Base-by-base conservation (phyloP, 1,140 invertebrate species). In the Oedothorax gibbosus region DNA sequence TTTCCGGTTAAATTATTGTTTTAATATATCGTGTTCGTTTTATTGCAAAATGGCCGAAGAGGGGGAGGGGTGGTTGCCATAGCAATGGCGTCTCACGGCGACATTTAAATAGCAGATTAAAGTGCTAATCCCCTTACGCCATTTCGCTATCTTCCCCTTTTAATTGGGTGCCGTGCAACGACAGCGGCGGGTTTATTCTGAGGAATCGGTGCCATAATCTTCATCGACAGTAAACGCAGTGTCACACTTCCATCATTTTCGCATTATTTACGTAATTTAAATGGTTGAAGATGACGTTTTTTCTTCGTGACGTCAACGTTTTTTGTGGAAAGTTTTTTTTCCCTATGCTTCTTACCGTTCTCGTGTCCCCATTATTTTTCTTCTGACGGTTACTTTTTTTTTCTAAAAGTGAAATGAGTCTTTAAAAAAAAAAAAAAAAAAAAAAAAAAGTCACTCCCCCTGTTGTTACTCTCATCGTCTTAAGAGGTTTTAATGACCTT, bases 31-130 rank as follows among this genome's bases (percentile, higher is more conserved):
- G 71, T 49, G 80, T 51, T 57, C 80, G 54, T 82, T 84, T 84
- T 84, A 84, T 84, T 75, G 76, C 81, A 72, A 65, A n/a, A n/a
- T n/a, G n/a, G n/a, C n/a, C n/a, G n/a, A n/a, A n/a, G n/a, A n/a
- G n/a, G 53, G 71, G 35, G 80, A 10, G 72, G 56, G 20, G 57
- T 18, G 71, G 81, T 84, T 51, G 62, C 81, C 81, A 49, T 75
- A 72, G 81, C 49, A 49, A 84, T 72, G 20, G 71, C 71, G 81
- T 84, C 64, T 84, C 81, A 84, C 81, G 81, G 81, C 81, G 72
- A 84, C 81, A 84, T 84, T 84, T 84, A 84, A 84, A 84, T 84
- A 84, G 81, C 81, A 84, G 81, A 84, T 84, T 84, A 84, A 84
- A 76, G 62, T 72, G 81, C 56, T 84, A 84, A 84, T 84, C 81